Evolutionary conservation across 2,113 vertebrate genomes (phyloP).

Genomic region (Stercorarius parasiticus): DNA sequence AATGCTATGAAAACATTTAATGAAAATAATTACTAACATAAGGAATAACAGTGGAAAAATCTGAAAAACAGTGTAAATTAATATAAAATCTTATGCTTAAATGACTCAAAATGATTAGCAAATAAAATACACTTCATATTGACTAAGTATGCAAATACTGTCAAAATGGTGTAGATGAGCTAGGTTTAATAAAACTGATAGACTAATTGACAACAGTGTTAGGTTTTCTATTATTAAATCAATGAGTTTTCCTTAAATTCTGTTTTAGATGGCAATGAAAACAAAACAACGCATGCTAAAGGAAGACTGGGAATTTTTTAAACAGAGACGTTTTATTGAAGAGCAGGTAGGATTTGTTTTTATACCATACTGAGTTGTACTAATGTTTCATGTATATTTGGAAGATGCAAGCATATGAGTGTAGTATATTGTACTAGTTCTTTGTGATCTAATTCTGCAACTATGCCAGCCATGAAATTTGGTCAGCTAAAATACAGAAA

Average conservation of each 20-base stretch:
- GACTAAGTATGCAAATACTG: not conserved
- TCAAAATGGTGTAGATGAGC: not conserved
- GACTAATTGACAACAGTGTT: not conserved
- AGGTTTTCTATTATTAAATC: not conserved
- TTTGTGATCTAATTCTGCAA: not conserved
- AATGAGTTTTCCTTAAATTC: conserved; percentile 37
- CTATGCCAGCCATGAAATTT: not conserved
- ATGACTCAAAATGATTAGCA: not conserved
- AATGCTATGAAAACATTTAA: not conserved
- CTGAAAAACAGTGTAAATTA: not conserved
- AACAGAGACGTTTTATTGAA: conserved; percentile 91
- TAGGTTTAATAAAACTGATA: not conserved
- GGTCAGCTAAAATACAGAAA: not conserved
- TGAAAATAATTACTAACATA: not conserved
- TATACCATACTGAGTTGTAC: not conserved
- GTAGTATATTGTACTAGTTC: not conserved
- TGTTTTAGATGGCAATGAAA: conserved; percentile 87
- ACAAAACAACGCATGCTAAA: conserved; percentile 90
- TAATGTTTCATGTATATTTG: not conserved
- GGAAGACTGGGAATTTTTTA: conserved; percentile 96
- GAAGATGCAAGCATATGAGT: not conserved
- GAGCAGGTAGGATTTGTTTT: conserved; percentile 83
- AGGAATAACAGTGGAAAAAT: not conserved
- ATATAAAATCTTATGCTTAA: not conserved
- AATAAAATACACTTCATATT: not conserved